phyloP scores from a whole-genome alignment of 1,140 invertebrate species.

The Penaeus chinensis region DNA sequence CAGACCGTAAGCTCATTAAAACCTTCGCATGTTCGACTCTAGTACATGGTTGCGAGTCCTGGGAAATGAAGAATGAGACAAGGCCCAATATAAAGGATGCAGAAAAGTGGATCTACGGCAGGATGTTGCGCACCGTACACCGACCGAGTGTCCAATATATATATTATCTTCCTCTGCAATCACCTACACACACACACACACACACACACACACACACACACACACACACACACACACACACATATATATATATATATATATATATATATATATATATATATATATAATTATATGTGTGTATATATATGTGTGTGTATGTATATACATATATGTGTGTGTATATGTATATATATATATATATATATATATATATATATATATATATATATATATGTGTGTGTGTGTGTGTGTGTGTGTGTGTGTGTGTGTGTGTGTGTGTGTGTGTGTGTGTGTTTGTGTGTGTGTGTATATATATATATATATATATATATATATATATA shows the following conservation, averaged over 20 bases:
- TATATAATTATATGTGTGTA: neutral
- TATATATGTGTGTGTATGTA: neutral
- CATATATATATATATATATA: neutral
- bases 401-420: neutral
- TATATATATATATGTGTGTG: conserved; percentile 1
- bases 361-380: conserved; percentile 19
- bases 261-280: conserved; percentile 1
- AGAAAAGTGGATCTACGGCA: too few species aligned
- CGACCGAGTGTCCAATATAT: too few species aligned
- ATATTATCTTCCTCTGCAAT: neutral
- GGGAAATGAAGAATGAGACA: too few species aligned
- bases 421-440: neutral
- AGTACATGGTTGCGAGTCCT: too few species aligned
- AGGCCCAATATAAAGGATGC: too few species aligned
- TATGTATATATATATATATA: conserved; percentile 19
- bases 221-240: neutral
- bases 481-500: conserved; percentile 16
- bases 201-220: neutral
- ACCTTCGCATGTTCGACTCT: too few species aligned
- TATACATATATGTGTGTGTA: neutral
- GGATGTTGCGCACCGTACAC: too few species aligned
- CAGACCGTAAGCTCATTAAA: too few species aligned
- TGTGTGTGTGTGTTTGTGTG: neutral
- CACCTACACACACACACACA: neutral
- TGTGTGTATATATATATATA: neutral